Evolutionary conservation across 2,888 invertebrate species (phyloP), one percentile per base, ranked within the genome.

Genomic region (Cetonia aurata): DNA sequence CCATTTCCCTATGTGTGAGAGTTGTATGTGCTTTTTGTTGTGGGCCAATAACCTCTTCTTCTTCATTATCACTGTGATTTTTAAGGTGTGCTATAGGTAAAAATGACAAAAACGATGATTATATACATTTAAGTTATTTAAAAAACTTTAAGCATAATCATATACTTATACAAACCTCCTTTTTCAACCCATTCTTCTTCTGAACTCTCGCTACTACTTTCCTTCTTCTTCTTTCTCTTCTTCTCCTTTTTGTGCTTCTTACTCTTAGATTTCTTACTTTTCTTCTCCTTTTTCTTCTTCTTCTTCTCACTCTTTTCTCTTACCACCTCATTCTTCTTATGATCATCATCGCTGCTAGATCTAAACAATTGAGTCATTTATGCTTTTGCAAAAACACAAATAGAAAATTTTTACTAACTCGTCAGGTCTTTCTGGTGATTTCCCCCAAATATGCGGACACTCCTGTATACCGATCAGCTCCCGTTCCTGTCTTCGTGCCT

Each of bases 1-100:
- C 96, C 85, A 94, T 95, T 83, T 96, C 96, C 83, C 92, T 93
- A 69, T 90, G 90, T 4, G 92, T 91, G 2, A 94, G 83, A 1
- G 91, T 89, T 0, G 91, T 89, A 41, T 92, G 90, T n/a, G 91
- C 88, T 75, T 92, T 91, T 50, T 91, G 88, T 25, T 89, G 86
- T 3, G 93, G 93, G 0, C 93, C 93, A 13, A 93, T 85, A 2
- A 85, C 76, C 44, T 85, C 86, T 31, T 88, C 88, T 72, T 89
- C 88, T n/a, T 84, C 87, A 70, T 87, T 87, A 80, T 87, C 82
- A 3, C 72, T 69, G 15, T 66, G 6, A 19, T 66, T 60, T 15
- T 17, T 56, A 44, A 12, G 13, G n/a, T 53, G 17, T n/a, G 13
- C 25, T 19, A 41, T 56, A 25, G 48, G 19, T 69, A 6, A 12